phyloP scores from a whole-genome alignment of 2,113 vertebrate species.

The Marmota monax region DNA sequence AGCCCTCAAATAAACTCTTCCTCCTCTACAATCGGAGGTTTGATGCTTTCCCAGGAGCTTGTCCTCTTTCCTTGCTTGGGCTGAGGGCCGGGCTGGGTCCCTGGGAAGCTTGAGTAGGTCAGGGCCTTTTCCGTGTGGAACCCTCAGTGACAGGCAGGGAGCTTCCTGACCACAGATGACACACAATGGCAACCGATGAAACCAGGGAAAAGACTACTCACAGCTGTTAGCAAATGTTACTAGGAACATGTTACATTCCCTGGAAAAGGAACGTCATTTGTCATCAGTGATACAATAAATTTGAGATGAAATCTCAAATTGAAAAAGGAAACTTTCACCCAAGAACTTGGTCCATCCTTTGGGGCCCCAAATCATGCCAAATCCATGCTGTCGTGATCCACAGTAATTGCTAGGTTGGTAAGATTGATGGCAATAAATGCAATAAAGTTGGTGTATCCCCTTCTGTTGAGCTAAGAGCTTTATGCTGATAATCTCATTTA shows the following conservation, averaged over 20 bases:
- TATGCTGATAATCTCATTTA: not conserved
- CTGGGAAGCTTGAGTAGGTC: not conserved
- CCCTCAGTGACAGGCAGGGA: not conserved
- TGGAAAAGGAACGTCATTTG: not conserved
- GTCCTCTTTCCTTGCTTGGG: not conserved
- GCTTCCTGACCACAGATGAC: not conserved
- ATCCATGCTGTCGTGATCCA: not conserved
- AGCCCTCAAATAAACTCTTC: no score
- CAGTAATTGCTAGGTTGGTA: not conserved
- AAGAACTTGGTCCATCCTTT: not conserved
- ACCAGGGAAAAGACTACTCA: not conserved
- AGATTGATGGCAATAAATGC: not conserved
- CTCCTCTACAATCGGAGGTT: not conserved
- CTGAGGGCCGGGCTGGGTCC: not conserved
- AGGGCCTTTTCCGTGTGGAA: not conserved
- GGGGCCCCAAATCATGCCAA: not conserved
- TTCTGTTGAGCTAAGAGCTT: slow-evolving; percentile 32
- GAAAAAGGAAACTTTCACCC: not conserved
- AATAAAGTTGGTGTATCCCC: not conserved
- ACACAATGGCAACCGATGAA: not conserved
- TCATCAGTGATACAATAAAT: not conserved
- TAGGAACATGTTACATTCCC: not conserved
- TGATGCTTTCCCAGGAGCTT: not conserved
- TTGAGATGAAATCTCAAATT: not conserved
- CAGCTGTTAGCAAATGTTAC: not conserved